These are phyloP conservation scores for Chiloscyllium punctatum DNA, from an alignment of 2,797 vertebrate genomes.

Conservation along the genomic window DNA sequence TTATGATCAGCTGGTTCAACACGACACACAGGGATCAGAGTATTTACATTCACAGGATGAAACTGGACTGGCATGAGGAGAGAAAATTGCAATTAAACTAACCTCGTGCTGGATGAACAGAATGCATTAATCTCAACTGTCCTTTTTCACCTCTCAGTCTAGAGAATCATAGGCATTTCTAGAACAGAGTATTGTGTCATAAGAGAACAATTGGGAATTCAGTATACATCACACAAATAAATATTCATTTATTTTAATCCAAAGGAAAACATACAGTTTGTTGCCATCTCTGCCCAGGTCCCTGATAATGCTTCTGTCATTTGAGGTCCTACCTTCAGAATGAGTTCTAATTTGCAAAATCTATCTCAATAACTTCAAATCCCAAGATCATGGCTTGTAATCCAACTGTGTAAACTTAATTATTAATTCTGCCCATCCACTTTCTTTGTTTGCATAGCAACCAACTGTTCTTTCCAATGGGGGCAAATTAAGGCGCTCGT, in stretches of 20 bases:
- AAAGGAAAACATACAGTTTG: neutral
- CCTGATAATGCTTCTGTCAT: neutral
- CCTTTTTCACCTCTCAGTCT: neutral
- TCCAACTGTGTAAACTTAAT: neutral
- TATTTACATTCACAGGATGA: neutral
- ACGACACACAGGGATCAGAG: neutral
- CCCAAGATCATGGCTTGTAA: neutral
- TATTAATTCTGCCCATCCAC: neutral
- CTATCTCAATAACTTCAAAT: neutral
- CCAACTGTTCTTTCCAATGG: neutral
- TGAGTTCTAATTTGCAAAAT: neutral
- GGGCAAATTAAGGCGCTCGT: neutral
- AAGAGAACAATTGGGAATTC: neutral
- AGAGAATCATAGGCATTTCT: neutral
- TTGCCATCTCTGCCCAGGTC: neutral
- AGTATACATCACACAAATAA: neutral
- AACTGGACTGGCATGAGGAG: neutral
- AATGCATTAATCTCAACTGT: neutral
- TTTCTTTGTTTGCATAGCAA: neutral
- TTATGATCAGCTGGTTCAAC: too few relatives aligned
- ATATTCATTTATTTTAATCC: neutral
- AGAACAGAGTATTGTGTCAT: neutral
- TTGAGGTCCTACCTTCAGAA: neutral
- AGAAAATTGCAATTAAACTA: neutral
- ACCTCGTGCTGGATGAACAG: neutral